Evolutionary conservation across 1,140 invertebrate genomes (phyloP).

Genomic region (Bombus superbus): DNA sequence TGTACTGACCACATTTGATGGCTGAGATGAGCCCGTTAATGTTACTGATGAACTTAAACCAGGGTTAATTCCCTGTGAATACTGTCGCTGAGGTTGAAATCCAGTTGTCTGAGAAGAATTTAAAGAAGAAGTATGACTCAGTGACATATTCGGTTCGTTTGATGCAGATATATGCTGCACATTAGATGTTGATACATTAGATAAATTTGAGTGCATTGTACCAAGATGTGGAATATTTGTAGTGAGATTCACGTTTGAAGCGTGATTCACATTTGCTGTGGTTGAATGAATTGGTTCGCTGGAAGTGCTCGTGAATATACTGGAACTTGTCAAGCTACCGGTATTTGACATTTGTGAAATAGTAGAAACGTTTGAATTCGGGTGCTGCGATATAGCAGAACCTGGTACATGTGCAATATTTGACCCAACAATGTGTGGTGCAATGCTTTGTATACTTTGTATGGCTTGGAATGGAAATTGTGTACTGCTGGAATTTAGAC

Average conservation of each 20-base stretch:
- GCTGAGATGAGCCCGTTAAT: slow-evolving; percentile 67
- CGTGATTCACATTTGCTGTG: slow-evolving; percentile 73
- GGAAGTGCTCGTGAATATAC: slow-evolving; percentile 76
- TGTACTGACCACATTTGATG: slow-evolving; percentile 73
- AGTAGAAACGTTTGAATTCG: slow-evolving; percentile 69
- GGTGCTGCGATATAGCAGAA: slow-evolving; percentile 73
- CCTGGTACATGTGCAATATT: slow-evolving; percentile 75
- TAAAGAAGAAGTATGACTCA: slow-evolving; percentile 71
- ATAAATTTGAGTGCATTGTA: slow-evolving; percentile 79
- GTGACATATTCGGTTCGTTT: slow-evolving; percentile 70
- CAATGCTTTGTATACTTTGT: slow-evolving; percentile 80
- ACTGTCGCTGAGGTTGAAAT: slow-evolving; percentile 75
- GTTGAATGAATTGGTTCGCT: slow-evolving; percentile 75
- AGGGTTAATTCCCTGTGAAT: slow-evolving; percentile 72
- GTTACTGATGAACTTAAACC: slow-evolving; percentile 67
- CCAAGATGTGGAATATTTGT: slow-evolving; percentile 78
- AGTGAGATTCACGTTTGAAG: slow-evolving; percentile 73
- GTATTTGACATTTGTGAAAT: slow-evolving; percentile 73
- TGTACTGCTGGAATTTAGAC: slow-evolving; percentile 75
- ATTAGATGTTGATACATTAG: slow-evolving; percentile 77
- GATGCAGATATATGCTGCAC: slow-evolving; percentile 71
- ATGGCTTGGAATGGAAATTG: slow-evolving; percentile 80
- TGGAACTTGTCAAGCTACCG: slow-evolving; percentile 68
- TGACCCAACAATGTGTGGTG: slow-evolving; percentile 79
- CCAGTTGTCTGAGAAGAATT: slow-evolving; percentile 69